Evolutionary conservation across 2,797 vertebrate genomes (phyloP), one percentile per base, ranked within the genome.

Genomic region (Cetoscarus ocellatus): DNA sequence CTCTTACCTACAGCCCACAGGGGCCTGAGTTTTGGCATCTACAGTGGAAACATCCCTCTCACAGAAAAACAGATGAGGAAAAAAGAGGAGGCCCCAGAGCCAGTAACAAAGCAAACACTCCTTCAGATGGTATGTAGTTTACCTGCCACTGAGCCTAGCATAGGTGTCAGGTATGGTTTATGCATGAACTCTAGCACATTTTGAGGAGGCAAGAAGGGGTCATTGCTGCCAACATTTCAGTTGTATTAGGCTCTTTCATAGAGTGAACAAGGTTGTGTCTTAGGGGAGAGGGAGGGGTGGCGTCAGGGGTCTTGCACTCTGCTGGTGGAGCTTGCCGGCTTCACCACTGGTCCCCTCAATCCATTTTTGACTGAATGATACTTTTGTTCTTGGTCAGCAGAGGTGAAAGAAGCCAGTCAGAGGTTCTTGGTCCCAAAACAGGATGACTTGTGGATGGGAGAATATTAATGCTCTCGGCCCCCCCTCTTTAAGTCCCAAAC

Each of bases 401-500:
- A 97, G 96, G 96, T 96, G 96, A 97, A 97, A 96, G 95, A 95
- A 97, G 95, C 96, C 95, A 96, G 96, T 96, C 95, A 96, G 95
- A 93, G 92, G 79, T 86, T 88, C 92, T 92, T 90, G 92, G 88
- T 90, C 79, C 90, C 93, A 91, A 92, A 27, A 92, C 87, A 87
- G 94, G 91, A 91, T 94, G 96, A 94, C 95, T 96, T 95, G 93
- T 77, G 91, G 91, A 95, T 84, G 76, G 80, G 68, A 71, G 87
- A 90, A 86, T 90, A 86, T 86, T 85, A 86, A 81, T 8, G 10
- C 63, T 38, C 40, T 39, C 74, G 48, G 59, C 14, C 62, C 35
- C n/a, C 64, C 35, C 35, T 53, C 59, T 72, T 48, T 51, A 42
- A 66, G 40, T 64, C 66, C 57, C 68, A 18, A 55, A 45, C 39